A percentile compares a stretch with the other conserved stretches of the same genome.
Conservation (phyloP, 2,888 invertebrate genomes). For the Microctonus brassicae region DNA sequence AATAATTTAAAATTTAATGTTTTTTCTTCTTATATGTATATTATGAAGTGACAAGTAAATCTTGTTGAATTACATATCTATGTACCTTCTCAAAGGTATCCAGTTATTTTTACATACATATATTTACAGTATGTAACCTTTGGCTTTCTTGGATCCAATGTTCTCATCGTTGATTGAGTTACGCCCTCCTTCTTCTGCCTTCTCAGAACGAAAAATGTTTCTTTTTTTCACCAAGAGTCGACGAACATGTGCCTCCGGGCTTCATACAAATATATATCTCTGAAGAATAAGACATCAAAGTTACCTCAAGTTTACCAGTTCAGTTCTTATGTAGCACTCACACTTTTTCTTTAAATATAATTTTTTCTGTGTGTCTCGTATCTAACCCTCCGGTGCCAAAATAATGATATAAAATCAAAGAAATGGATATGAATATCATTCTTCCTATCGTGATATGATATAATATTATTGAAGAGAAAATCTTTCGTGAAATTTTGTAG, state of each 20-base stretch:
- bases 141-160: slow-evolving; percentile 52
- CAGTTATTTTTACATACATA: slow-evolving; percentile 45
- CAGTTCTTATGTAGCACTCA: slow-evolving; percentile 53
- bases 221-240: slow-evolving; percentile 61
- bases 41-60: slow-evolving; percentile 53
- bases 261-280: slow-evolving; percentile 43
- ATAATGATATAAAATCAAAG: slow-evolving; percentile 33
- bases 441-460: not conserved
- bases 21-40: not conserved
- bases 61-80: slow-evolving; percentile 61
- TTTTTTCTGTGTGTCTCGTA: slow-evolving; percentile 19
- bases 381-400: slow-evolving; percentile 16
- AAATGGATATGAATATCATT: slow-evolving; percentile 19
- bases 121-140: slow-evolving; percentile 48
- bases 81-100: slow-evolving; percentile 35
- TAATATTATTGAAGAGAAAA: not conserved
- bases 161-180: slow-evolving; percentile 64
- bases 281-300: slow-evolving; percentile 62
- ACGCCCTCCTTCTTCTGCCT: slow-evolving; percentile 50
- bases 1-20: no score
- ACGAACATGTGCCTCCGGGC: slow-evolving; percentile 56
- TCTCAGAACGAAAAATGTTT: slow-evolving; percentile 59
- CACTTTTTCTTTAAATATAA: slow-evolving; percentile 8
- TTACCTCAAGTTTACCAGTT: slow-evolving; percentile 42
- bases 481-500: no score